phyloP scores from a whole-genome alignment of 2,797 vertebrate species.

The Mallotus villosus region DNA sequence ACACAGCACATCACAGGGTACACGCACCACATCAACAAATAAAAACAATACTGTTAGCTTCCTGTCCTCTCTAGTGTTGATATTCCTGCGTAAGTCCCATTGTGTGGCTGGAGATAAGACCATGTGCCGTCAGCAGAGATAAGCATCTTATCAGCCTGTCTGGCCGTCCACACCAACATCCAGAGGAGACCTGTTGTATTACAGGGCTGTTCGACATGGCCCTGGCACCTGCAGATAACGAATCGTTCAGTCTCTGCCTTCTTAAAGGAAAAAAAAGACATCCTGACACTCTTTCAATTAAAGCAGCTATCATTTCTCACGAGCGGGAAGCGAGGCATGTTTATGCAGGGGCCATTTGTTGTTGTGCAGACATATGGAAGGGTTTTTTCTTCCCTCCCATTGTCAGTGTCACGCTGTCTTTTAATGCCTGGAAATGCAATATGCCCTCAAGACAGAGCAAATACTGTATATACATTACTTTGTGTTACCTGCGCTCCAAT shows the following conservation, averaged over 20 bases:
- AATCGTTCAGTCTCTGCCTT: conserved; percentile 25
- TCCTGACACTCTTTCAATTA: conserved; percentile 28
- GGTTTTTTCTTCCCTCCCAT: conserved; percentile 7
- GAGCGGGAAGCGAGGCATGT: conserved; percentile 28
- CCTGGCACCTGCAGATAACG: conserved; percentile 51
- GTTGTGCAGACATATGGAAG: conserved; percentile 13
- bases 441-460: neutral
- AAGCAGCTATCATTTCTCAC: conserved; percentile 26
- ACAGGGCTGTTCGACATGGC: conserved; percentile 50
- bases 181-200: conserved; percentile 56
- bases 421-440: conserved; percentile 21
- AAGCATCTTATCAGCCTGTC: conserved; percentile 70
- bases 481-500: conserved; percentile 43
- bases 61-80: conserved; percentile 15
- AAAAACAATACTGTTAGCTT: conserved; percentile 20
- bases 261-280: conserved; percentile 5
- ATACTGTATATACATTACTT: conserved; percentile 28
- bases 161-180: conserved; percentile 57
- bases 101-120: conserved; percentile 62
- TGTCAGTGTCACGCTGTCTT: conserved; percentile 26
- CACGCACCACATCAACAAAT: neutral
- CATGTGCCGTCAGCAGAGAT: conserved; percentile 47
- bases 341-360: conserved; percentile 20
- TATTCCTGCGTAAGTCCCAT: conserved; percentile 50
- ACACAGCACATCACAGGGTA: neutral